A percentile compares a stretch with the other conserved stretches of the same genome.
Conservation (phyloP, 2,888 invertebrate genomes). For the Cybosia mesomella region DNA sequence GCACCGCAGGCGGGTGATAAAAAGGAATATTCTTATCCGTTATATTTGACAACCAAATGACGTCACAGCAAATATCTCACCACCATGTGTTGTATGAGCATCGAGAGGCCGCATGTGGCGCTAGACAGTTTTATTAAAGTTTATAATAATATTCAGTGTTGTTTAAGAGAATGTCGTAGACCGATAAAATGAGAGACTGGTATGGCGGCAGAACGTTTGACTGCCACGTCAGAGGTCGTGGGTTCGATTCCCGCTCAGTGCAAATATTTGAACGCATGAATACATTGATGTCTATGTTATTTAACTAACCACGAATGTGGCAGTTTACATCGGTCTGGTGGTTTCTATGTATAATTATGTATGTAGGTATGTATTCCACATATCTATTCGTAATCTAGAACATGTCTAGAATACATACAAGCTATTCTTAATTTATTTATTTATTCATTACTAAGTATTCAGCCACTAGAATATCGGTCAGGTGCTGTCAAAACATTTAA, state of each 20-base stretch:
- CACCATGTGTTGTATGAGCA: background rate
- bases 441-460: no score
- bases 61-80: conserved; percentile 4
- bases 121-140: conserved; percentile 32
- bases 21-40: background rate
- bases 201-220: background rate
- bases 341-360: no score
- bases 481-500: no score
- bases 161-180: background rate
- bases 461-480: no score
- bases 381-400: no score
- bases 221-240: background rate
- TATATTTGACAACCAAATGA: background rate
- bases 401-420: no score
- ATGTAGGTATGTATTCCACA: no score
- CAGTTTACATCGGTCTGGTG: no score
- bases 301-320: no score
- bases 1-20: background rate
- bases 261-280: background rate
- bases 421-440: no score
- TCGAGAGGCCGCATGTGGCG: conserved; percentile 11
- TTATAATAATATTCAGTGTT: conserved; percentile 13
- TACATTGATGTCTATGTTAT: no score
- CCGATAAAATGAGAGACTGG: background rate
- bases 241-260: background rate